These are phyloP conservation scores for Dromaius novaehollandiae DNA, from an alignment of 2,113 vertebrate species.

Conservation along the genomic window DNA sequence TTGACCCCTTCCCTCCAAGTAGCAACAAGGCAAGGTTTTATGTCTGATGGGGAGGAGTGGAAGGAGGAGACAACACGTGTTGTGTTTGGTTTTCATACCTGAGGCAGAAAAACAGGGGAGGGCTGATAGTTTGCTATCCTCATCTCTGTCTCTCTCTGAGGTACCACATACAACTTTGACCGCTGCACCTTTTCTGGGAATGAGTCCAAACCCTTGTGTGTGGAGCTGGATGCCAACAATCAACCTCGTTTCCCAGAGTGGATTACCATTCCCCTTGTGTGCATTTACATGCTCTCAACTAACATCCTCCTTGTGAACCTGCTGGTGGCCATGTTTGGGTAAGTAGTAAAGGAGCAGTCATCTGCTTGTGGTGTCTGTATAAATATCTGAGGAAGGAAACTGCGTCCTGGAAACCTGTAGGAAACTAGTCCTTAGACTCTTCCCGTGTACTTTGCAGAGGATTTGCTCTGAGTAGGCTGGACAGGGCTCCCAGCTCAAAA, in stretches of 20 bases:
- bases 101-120: neutral
- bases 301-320: conserved; percentile 85
- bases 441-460: neutral
- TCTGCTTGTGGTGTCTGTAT: neutral
- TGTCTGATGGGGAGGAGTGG: neutral
- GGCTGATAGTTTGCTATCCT: neutral
- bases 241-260: conserved; percentile 80
- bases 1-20: neutral
- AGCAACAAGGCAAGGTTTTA: neutral
- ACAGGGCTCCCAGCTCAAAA: neutral
- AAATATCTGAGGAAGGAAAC: neutral
- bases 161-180: conserved; percentile 79
- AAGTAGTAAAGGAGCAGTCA: fast-evolving
- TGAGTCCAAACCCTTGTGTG: conserved; percentile 81
- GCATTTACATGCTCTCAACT: conserved; percentile 84
- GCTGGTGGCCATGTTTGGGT: conserved; percentile 85
- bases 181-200: conserved; percentile 82
- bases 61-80: neutral
- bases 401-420: neutral
- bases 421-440: neutral
- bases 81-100: neutral
- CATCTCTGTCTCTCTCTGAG: neutral
- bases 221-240: conserved; percentile 80
- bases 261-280: conserved; percentile 83
- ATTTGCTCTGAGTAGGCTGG: neutral